Evolutionary conservation across 2,888 invertebrate species (phyloP), one percentile per base, ranked within the genome.

Genomic region (Andricus curvator): DNA sequence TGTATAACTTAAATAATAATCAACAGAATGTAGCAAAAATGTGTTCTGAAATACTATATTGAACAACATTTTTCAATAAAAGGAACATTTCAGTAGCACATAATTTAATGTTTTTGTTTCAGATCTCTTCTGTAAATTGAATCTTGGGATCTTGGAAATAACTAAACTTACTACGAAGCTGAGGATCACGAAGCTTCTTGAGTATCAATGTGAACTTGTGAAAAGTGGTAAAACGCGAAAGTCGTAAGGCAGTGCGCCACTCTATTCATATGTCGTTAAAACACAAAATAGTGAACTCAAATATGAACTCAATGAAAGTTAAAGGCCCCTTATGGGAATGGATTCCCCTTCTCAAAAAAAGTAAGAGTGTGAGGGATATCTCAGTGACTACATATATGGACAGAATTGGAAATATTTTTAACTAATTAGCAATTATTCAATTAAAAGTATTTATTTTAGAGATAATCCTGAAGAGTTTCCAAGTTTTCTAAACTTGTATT

Each of bases 261-360:
- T 74, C 56, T 74, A 74, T 74, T 56, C 56, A n/a, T 74, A 33
- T 51, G 74, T 56, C 74, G 74, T 74, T 51, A 56, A 74, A 74
- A 74, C 56, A n/a, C 33, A 51, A 74, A 33, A 74, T 56, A 33
- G 56, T 74, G 56, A 56, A 74, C 74, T 33, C 51, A 74, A 74
- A 56, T 56, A 74, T 74, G 74, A 74, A 74, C 74, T 74, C 56
- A 74, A 13, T 56, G 33, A 33, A 56, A 74, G 33, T 74, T 29
- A 74, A 56, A 74, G 33, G 33, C 33, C 33, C 37, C 13, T 74
- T n/a, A 56, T 56, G 51, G 56, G 74, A 56, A 56, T 62, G 25
- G 62, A 62, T 62, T 62, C 15, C 25, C 6, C 62, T 25, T 62
- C 25, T 62, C 15, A 29, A 62, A 62, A 15, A 62, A 62, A 62